Base-by-base conservation (phyloP, 2,797 vertebrate species). In the Eulemur rubriventer region DNA sequence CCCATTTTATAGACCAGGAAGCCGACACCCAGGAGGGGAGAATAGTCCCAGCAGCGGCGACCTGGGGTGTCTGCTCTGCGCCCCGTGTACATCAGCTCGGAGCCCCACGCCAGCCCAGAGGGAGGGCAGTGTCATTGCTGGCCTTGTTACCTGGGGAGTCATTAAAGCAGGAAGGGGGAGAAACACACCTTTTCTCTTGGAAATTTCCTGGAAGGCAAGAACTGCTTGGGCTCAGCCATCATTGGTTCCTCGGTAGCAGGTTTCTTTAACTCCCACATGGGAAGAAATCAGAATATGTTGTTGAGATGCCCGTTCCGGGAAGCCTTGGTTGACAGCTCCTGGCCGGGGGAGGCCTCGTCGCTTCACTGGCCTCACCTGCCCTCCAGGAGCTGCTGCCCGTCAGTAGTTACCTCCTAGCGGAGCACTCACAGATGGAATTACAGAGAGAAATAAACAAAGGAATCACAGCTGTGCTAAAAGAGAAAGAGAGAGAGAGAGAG, bases 21-120 rank as follows among this genome's bases (percentile, higher is more conserved):
- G 26, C 43, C 0, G 2, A 20, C 3, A 17, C 28, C 8, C 9
- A 1, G 48, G 57, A 76, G 22, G 38, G 67, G 69, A n/a, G 35
- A 50, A 8, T 4, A 1, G 2, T 26, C 9, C 0, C 0, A 4
- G 33, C 57, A 26, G 35, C 12, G 13, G 26, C 46, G 10, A 11
- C 7, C 67, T 14, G 73, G 24, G 4, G 24, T 18, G 41, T 85
- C 46, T 16, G 46, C 57, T 57, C 69, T 20, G 33, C 0, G 0
- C 59, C 50, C 7, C 2, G 48, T 30, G 0, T 10, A 0, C 18
- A 7, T 20, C 38, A 38, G 35, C 81, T 46, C 24, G 35, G 41
- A 50, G 7, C 63, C 28, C 13, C 16, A 0, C 9, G 22, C 9
- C 17, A 35, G n/a, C 46, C 65, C 43, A 41, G 41, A 41, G 17